Percentiles rank a stretch among this genome's conserved stretches.
phyloP scores from a whole-genome alignment of 2,797 vertebrate species.

The Buphagus erythrorhynchus region DNA sequence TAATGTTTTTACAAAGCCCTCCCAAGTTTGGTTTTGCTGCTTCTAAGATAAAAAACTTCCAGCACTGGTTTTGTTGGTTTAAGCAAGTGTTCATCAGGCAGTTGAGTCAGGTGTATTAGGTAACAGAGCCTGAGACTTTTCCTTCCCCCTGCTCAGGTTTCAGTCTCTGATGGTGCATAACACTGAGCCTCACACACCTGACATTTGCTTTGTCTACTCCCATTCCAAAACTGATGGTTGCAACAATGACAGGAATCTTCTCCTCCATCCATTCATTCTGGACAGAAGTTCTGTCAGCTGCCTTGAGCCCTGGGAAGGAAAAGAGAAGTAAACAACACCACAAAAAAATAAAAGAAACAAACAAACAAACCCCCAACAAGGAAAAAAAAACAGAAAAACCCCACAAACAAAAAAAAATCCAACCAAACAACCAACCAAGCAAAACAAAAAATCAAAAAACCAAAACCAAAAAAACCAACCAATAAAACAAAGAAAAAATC shows the following conservation, averaged over 20 bases:
- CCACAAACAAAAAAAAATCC: no score
- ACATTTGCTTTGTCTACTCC: constrained; percentile 97
- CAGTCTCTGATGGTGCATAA: neutral
- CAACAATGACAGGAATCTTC: constrained; percentile 91
- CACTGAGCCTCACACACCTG: constrained; percentile 79
- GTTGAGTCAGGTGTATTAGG: neutral
- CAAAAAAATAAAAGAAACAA: neutral
- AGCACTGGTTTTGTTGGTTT: neutral
- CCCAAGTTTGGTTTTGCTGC: neutral
- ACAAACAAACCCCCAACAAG: fast-evolving
- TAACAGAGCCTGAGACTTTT: neutral
- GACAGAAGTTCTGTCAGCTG: constrained; percentile 83
- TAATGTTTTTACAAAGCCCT: neutral
- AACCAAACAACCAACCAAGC: neutral
- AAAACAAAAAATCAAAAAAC: neutral
- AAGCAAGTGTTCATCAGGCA: neutral
- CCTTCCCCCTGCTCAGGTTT: neutral
- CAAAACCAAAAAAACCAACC: neutral
- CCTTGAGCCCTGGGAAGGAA: constrained; percentile 84
- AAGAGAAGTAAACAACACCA: neutral
- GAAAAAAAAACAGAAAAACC: neutral
- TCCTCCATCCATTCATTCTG: constrained; percentile 97
- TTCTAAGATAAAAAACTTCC: neutral
- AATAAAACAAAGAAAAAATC: neutral
- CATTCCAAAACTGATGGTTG: constrained; percentile 98